These are phyloP conservation scores for Crocallis elinguaria DNA, from an alignment of 2,888 invertebrate genomes.

Conservation along the genomic window DNA sequence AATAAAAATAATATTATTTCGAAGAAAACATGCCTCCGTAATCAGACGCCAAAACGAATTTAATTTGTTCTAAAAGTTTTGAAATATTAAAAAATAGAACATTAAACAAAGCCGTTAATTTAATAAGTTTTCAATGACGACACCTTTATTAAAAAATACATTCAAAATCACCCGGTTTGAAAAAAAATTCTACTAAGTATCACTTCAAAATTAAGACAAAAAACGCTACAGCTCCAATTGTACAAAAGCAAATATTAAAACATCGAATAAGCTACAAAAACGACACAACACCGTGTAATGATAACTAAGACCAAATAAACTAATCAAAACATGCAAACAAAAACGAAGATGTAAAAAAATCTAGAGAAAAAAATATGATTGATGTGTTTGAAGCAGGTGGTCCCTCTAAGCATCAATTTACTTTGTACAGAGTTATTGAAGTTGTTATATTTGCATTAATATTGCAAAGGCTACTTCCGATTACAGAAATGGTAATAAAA, in stretches of 20 bases:
- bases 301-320: conserved; percentile 31
- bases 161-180: neutral
- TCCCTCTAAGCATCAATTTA: conserved; percentile 22
- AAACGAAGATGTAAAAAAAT: conserved; percentile 27
- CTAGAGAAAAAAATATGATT: conserved; percentile 31
- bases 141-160: no score
- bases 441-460: conserved; percentile 15
- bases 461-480: conserved; percentile 12
- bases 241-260: conserved; percentile 11
- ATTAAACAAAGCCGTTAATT: no score
- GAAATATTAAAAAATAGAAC: neutral
- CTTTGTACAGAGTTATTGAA: conserved; percentile 5
- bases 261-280: conserved; percentile 17
- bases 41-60: no score
- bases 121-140: no score
- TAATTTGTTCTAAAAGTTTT: neutral
- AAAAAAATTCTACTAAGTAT: neutral
- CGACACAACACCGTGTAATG: conserved; percentile 14
- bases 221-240: neutral
- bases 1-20: no score
- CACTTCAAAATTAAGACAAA: neutral
- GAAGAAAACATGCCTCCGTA: no score
- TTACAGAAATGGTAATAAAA: conserved; percentile 7
- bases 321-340: conserved; percentile 34
- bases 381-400: conserved; percentile 26